Conservation (phyloP, 2,888 invertebrate genomes). For the Balanococcus diminutus region DNA sequence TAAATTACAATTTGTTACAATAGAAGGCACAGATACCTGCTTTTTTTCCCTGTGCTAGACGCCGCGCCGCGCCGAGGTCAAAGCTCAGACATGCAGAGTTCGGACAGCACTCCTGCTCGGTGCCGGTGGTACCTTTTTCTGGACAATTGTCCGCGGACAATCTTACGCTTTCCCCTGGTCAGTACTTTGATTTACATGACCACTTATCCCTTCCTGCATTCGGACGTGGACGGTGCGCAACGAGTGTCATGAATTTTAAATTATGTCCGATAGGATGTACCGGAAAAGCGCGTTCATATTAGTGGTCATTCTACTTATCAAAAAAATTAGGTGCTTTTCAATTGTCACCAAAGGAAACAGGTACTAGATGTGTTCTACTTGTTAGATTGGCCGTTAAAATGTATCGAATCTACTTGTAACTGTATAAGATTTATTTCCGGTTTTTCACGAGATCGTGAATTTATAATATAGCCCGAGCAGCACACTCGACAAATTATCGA, state of each 20-base stretch:
- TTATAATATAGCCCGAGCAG: no score
- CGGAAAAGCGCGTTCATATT: slow-evolving; percentile 41
- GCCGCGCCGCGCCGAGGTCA: slow-evolving; percentile 18
- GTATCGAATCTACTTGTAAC: slow-evolving; percentile 50
- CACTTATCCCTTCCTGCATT: slow-evolving; percentile 45
- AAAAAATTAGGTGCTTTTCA: slow-evolving; percentile 40
- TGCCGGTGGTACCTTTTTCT: slow-evolving; percentile 37
- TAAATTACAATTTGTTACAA: slow-evolving; percentile 51
- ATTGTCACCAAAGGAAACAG: slow-evolving; percentile 26
- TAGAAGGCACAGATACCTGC: slow-evolving; percentile 41
- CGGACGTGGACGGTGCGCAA: background rate
- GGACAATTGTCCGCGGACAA: slow-evolving; percentile 47
- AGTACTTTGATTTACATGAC: slow-evolving; percentile 52
- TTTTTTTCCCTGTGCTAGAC: background rate
- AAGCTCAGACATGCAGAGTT: slow-evolving; percentile 49
- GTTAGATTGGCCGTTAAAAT: slow-evolving; percentile 47
- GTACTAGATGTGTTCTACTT: slow-evolving; percentile 15
- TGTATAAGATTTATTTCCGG: slow-evolving; percentile 41
- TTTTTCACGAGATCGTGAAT: background rate
- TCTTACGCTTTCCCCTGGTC: slow-evolving; percentile 44
- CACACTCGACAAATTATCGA: no score
- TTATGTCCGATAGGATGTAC: background rate
- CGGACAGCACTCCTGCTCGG: slow-evolving; percentile 33
- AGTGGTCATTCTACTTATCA: slow-evolving; percentile 29
- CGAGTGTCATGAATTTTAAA: slow-evolving; percentile 50